Evolutionary conservation across 1,140 invertebrate genomes (phyloP), one percentile per base, ranked within the genome.

Genomic region (Wiebesia pumilae): DNA sequence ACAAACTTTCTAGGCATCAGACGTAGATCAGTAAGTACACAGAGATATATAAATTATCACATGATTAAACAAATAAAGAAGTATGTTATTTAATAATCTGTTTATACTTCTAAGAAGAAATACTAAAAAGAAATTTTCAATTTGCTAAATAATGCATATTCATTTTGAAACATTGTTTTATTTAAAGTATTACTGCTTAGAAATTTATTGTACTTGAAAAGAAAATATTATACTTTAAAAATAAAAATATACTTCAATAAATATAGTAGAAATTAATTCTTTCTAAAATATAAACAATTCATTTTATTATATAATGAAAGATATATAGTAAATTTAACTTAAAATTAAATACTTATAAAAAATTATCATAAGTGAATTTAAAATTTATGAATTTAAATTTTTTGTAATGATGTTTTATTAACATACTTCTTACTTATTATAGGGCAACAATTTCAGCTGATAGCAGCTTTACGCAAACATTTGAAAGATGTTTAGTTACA

Each of bases 11-110:
- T 81, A 87, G 47, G 78, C 69, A 65, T 51, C 80, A 79, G 81
- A 83, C 19, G 71, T 89, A 88, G 91, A 88, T 91, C 90, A 90
- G 89, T 93, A 92, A 90, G 90, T 92, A 92, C 90, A 91, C 90
- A 91, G 92, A 92, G 89, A 93, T 92, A 91, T 93, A 93, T 89
- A 92, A 93, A 92, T 93, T 93, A 93, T 93, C 92, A 93, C 92
- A 93, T 93, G 91, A 92, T 91, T 92, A 92, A 90, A 93, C 91
- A 92, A 92, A 90, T 91, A 16, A 84, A 84, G 82, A 84, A 84
- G 81, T 84, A 81, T 87, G 86, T 77, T 86, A 78, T 54, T 33
- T n/a, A 77, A 77, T 47, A 62, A 77, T 65, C 38, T 21, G 24
- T 82, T 58, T 24, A 33, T 38, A 9, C 35, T 58, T 43, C 4